Base-by-base conservation (phyloP, 2,113 vertebrate species). In the Lutjanus erythropterus region DNA sequence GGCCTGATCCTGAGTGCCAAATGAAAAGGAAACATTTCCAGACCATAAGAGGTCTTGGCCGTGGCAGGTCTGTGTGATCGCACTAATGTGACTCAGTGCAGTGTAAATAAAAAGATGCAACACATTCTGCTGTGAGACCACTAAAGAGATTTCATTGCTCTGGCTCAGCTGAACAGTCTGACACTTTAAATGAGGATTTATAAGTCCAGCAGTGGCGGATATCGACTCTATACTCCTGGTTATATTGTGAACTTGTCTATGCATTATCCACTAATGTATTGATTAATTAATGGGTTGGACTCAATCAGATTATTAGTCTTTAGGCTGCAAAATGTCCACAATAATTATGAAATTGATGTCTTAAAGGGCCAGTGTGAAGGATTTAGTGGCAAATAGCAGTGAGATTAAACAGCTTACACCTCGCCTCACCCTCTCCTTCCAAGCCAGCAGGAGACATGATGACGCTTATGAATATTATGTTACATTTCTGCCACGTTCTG, bases 41-140 rank as follows among this genome's bases (percentile, higher is more conserved):
- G 85, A 84, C 83, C 88, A 71, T 89, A 86, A 87, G 66, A 82
- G 91, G 89, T 53, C 58, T 70, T 42, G 41, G 42, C 55, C 58
- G 27, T 0, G 7, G 62, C 42, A 29, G 37, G 41, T 27, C 19
- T 14, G 55, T 78, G 37, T 49, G 61, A 61, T 71, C 18, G 16
- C 67, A 53, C 12, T 61, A 58, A 75, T 72, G 80, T 19, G 49
- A 83, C 15, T 71, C 60, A 44, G 59, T 10, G 72, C 69, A 76
- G 71, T 72, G 62, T 71, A 69, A 86, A 81, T 81, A 55, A 86
- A 71, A 84, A 66, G 53, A 75, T 70, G 81, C 69, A 64, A 2
- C 60, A 66, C 71, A 37, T 64, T 83, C 71, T 87, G 76, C 79
- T 65, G 49, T 18, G 73, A 71, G 75, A 31, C 6, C 35, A 64